These are phyloP conservation scores for Abscondita cerata DNA, from an alignment of 2,888 invertebrate genomes.

Conservation along the genomic window DNA sequence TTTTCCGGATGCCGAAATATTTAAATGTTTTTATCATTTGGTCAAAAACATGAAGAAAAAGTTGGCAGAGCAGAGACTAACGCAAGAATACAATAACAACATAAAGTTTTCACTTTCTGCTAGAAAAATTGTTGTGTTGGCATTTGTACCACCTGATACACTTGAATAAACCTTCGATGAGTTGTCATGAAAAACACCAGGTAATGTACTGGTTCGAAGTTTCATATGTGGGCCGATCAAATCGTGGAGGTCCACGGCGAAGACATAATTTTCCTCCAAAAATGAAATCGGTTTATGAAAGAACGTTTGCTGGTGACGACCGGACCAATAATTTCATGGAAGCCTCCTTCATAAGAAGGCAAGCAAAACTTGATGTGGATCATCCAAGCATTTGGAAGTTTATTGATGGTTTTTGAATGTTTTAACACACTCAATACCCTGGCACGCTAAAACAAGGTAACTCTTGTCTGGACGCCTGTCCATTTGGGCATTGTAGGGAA, in stretches of 20 bases:
- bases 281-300: not conserved
- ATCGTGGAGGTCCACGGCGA: slow-evolving; percentile 2
- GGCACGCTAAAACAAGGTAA: too few species aligned
- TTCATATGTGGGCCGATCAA: not conserved
- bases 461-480: too few species aligned
- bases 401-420: too few species aligned
- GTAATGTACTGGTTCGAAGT: slow-evolving; percentile 3
- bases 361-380: not conserved
- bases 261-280: not conserved
- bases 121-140: slow-evolving; percentile 10
- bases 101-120: not conserved
- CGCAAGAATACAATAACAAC: slow-evolving; percentile 6
- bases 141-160: not conserved
- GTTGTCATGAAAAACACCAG: not conserved
- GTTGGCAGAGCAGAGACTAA: too few species aligned
- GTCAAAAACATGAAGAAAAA: slow-evolving; percentile 9
- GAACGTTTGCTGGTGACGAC: too few species aligned
- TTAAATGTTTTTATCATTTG: slow-evolving; percentile 5
- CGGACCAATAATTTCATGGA: slow-evolving; percentile 5
- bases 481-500: too few species aligned
- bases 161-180: not conserved
- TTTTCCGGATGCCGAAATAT: too few species aligned
- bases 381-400: not conserved
- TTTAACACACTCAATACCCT: too few species aligned
- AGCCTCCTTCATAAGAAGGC: not conserved